Base-by-base conservation (phyloP, 2,113 vertebrate genomes). In the Zootoca vivipara region DNA sequence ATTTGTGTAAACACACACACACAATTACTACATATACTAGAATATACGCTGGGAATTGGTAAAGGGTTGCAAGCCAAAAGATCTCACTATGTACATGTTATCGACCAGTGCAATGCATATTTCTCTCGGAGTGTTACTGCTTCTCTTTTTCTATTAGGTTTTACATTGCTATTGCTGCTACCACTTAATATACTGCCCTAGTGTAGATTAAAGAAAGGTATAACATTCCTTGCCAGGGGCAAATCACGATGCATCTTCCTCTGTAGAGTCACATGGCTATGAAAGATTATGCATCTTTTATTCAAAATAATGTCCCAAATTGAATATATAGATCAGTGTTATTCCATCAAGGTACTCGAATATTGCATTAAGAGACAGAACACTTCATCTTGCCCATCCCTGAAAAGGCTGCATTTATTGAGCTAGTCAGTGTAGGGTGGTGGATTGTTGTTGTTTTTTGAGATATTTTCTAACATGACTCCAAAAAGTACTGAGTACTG, bases 161-260 rank as follows among this genome's bases (percentile, higher is more conserved):
- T 92, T 93, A 62, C 70, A 74, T 69, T 78, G 65, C 0, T 82
- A 46, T 90, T 93, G 79, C 79, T 91, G 77, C 85, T 92, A 58
- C 86, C 79, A 69, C 79, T 74, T 85, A 91, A 77, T 85, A 91
- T 91, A 92, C 93, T 92, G 93, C 88, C 86, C 73, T 79, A 40
- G 77, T 91, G 4, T 82, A 91, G 86, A 91, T 89, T 78, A 94
- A 83, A 84, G 69, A 67, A 83, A 91, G 56, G 81, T 85, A 80
- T 84, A 90, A 35, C 78, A 82, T 38, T 89, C 0, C 1, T 78
- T 87, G 89, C 89, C 87, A 9, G 20, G 22, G 82, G 87, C 87
- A 94, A 87, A 91, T 87, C 88, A 22, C 89, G 92, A 82, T 88
- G 73, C 70, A 64, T 85, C 86, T 93, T n/a, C 79, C 24, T 30